Base-by-base conservation (phyloP, 2,888 invertebrate genomes). In the Notodonta dromedarius region DNA sequence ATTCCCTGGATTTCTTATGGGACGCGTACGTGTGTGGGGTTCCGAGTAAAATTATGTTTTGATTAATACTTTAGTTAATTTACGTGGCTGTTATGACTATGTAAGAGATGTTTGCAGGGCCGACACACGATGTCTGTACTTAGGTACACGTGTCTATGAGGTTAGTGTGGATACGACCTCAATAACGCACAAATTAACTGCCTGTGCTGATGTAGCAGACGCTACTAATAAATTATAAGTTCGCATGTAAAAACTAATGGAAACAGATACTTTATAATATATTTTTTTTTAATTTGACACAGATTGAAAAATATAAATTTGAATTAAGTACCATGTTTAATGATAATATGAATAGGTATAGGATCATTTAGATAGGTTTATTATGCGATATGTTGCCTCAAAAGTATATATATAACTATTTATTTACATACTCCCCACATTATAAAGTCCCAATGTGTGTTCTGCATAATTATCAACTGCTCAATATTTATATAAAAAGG, bases 31-130 rank as follows among this genome's bases (percentile, higher is more conserved):
- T 70, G 63, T 69, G 48, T 57, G 56, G 63, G 61, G 59, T 64
- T 61, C 51, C 48, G 54, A 63, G 61, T 56, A 62, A 57, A 42
- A 57, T 54, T 59, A 46, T 68, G 35, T 35, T 35, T 3, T 35
- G 61, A 67, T 71, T 68, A 66, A 72, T 67, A 70, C 57, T 69
- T 70, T 66, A 60, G 66, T 66, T 72, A 71, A 70, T 77, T 73
- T 69, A 73, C 62, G 70, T 69, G 61, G 60, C 70, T 70, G 66
- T 71, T 70, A 72, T 69, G 65, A 69, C 59, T 67, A 61, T 52
- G 64, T 61, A 65, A 69, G 59, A 59, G 64, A 76, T 56, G 57
- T 59, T 60, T 59, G 62, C 35, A 2, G 61, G 59, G 12, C 52
- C 39, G 32, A 57, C 64, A 39, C 59, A 42, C 16, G 62, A 39